Conservation (phyloP, 2,797 vertebrate species). For the Anas flavirostris region DNA sequence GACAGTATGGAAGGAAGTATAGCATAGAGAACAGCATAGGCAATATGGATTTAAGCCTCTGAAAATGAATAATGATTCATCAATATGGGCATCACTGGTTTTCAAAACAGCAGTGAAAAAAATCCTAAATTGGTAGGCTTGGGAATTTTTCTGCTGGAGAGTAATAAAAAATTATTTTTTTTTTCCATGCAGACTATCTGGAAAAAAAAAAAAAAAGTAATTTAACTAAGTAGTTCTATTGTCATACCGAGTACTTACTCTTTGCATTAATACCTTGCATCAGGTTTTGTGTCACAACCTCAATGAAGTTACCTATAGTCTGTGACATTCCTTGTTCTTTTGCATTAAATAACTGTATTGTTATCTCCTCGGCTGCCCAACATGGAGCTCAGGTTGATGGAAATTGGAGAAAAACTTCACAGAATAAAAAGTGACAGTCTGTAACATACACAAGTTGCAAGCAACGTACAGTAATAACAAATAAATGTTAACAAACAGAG, state of each 20-base stretch:
- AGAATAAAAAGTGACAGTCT: slow-evolving; percentile 79
- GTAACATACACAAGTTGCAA: slow-evolving; percentile 78
- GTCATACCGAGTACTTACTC: slow-evolving; percentile 79
- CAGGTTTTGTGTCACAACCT: slow-evolving; percentile 73
- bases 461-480: slow-evolving; percentile 75
- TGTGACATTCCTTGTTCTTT: slow-evolving; percentile 76
- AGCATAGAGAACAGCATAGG: slow-evolving; percentile 61
- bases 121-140: slow-evolving; percentile 52
- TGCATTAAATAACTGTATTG: slow-evolving; percentile 70
- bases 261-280: slow-evolving; percentile 74
- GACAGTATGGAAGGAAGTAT: slow-evolving; percentile 67
- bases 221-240: slow-evolving; percentile 62
- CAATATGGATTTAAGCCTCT: slow-evolving; percentile 69
- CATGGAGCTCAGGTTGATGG: slow-evolving; percentile 72
- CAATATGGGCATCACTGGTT: slow-evolving; percentile 66
- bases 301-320: slow-evolving; percentile 75
- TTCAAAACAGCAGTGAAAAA: slow-evolving; percentile 70
- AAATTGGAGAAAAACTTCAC: slow-evolving; percentile 76
- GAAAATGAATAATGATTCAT: slow-evolving; percentile 70
- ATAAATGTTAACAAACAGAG: slow-evolving; percentile 78
- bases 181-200: slow-evolving; percentile 70
- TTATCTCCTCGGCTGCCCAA: slow-evolving; percentile 76
- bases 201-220: slow-evolving; percentile 31
- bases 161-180: slow-evolving; percentile 58
- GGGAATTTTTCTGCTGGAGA: slow-evolving; percentile 63